These are phyloP conservation scores for Tipula helvola DNA, from an alignment of 2,888 invertebrate genomes.

Conservation along the genomic window DNA sequence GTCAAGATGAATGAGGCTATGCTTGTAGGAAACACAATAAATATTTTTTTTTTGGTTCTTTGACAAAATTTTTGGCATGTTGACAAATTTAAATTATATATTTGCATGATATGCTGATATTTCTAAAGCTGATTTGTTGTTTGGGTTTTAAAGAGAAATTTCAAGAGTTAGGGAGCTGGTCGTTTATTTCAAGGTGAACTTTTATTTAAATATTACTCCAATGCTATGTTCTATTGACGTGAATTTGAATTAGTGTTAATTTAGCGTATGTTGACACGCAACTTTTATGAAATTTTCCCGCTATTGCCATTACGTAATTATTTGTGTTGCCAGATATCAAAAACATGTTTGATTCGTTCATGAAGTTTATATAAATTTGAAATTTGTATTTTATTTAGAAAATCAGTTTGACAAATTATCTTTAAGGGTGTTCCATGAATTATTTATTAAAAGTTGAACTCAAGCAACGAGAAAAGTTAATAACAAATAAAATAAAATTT, in stretches of 20 bases:
- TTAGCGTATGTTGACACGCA: background rate
- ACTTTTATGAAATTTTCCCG: too few species aligned
- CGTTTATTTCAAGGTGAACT: background rate
- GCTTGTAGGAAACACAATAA: background rate
- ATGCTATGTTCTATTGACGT: background rate
- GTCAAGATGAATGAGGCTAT: background rate
- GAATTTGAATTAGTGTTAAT: background rate
- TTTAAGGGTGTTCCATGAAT: too few species aligned
- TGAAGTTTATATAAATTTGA: too few species aligned
- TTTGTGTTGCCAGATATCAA: too few species aligned
- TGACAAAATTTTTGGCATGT: background rate
- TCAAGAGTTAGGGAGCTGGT: background rate
- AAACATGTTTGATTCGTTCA: too few species aligned
- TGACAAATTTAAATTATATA: background rate
- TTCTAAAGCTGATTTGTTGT: background rate
- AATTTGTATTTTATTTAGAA: too few species aligned
- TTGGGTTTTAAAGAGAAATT: background rate
- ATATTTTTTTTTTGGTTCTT: background rate
- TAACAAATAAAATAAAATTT: too few species aligned
- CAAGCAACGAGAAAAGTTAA: too few species aligned
- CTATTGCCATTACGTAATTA: too few species aligned
- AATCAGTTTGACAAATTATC: too few species aligned
- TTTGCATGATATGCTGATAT: background rate
- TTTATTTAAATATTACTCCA: background rate
- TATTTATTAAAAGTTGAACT: too few species aligned